phyloP scores from a whole-genome alignment of 2,113 vertebrate genomes.

The Brachyistius frenatus region DNA sequence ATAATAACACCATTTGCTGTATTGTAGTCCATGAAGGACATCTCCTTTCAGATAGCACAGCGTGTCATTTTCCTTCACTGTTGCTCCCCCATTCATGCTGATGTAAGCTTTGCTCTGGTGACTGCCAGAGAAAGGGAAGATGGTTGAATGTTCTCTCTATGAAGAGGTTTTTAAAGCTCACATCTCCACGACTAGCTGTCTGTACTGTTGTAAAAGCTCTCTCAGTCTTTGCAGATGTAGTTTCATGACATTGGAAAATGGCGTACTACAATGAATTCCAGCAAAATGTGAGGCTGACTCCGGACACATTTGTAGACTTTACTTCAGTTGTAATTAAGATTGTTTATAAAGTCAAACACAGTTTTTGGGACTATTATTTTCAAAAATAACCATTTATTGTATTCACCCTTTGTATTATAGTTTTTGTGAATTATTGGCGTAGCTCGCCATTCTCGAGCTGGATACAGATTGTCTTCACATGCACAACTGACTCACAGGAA shows the following conservation, averaged over 20 bases:
- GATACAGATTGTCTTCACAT: conserved; percentile 10
- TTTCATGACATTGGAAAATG: conserved; percentile 53
- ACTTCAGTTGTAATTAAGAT: background rate
- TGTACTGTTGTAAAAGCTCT: conserved; percentile 24
- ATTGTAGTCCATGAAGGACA: conserved; percentile 71
- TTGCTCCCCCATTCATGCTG: conserved; percentile 58
- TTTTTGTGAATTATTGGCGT: conserved; percentile 3
- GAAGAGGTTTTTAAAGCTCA: conserved; percentile 52
- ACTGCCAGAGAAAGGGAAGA: conserved; percentile 56
- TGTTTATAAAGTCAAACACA: background rate
- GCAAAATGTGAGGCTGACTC: conserved; percentile 11
- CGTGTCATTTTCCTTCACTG: conserved; percentile 59
- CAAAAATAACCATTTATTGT: conserved; percentile 3
- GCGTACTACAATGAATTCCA: conserved; percentile 12
- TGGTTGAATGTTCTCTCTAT: conserved; percentile 63
- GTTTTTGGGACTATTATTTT: background rate
- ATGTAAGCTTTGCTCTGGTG: conserved; percentile 51
- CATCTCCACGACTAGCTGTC: conserved; percentile 50
- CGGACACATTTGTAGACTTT: conserved; percentile 11
- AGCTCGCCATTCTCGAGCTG: background rate
- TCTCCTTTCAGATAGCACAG: conserved; percentile 52
- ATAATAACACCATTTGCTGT: conserved; percentile 69
- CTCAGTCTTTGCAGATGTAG: conserved; percentile 49
- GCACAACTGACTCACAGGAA: conserved; percentile 18
- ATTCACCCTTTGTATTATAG: background rate